Percentiles rank a stretch among this genome's conserved stretches.
Conservation (phyloP, 2,797 vertebrate genomes). For the Eutrigla gurnardus region DNA sequence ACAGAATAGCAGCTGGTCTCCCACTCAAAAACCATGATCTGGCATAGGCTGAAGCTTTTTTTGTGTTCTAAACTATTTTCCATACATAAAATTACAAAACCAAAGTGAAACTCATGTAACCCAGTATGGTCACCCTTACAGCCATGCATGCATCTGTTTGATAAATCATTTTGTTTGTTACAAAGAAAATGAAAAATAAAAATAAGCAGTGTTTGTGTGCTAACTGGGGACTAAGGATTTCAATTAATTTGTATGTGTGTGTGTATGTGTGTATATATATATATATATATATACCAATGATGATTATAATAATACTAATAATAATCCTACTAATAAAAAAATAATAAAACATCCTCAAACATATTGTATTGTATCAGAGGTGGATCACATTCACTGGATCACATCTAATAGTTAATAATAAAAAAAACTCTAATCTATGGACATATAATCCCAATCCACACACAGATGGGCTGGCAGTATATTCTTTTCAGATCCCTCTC, state of each 20-base stretch:
- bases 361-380: constrained; percentile 5
- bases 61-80: not conserved
- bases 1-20: constrained; percentile 15
- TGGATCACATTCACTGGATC: constrained; percentile 36
- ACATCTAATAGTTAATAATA: constrained; percentile 36
- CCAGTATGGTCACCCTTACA: not conserved
- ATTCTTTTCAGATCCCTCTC: constrained; percentile 69
- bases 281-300: no score
- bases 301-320: not conserved
- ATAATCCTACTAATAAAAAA: not conserved
- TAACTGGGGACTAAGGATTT: not conserved
- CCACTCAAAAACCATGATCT: constrained; percentile 30
- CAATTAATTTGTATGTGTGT: no score
- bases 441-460: constrained; percentile 60
- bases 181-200: not conserved
- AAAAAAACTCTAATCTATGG: constrained; percentile 54
- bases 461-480: constrained; percentile 63
- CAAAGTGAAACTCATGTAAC: constrained; percentile 6
- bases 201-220: not conserved
- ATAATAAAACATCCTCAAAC: not conserved
- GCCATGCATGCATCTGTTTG: not conserved
- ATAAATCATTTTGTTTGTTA: constrained; percentile 6
- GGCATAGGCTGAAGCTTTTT: constrained; percentile 6
- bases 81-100: constrained; percentile 26
- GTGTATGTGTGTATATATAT: no score